Conservation (phyloP, 2,797 vertebrate species). For the Nannoperca obscura region DNA sequence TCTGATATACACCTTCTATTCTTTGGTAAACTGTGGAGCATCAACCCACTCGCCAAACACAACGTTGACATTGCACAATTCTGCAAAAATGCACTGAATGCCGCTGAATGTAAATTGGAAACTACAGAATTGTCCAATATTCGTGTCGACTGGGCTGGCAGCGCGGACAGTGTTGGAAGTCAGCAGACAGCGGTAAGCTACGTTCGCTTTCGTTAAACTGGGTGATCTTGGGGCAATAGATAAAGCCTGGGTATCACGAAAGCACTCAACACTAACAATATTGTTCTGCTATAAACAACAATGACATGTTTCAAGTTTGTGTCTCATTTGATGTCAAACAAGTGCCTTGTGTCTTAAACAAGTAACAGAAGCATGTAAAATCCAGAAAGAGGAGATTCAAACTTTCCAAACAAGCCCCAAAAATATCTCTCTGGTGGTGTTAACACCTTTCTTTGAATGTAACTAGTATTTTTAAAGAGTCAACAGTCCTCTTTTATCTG, state of each 20-base stretch:
- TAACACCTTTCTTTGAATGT: conserved; percentile 9
- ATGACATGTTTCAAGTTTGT: conserved; percentile 12
- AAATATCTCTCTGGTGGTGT: neutral
- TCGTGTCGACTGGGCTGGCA: conserved; percentile 46
- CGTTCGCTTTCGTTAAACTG: neutral
- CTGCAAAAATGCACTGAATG: neutral
- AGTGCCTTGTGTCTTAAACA: neutral
- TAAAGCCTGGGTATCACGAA: conserved; percentile 13
- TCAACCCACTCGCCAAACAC: conserved; percentile 47
- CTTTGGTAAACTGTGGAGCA: conserved; percentile 1
- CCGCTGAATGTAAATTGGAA: neutral
- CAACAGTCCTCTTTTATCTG: conserved; percentile 4
- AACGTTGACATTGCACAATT: conserved; percentile 35
- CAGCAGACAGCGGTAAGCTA: neutral
- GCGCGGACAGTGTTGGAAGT: conserved; percentile 2
- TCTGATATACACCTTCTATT: neutral
- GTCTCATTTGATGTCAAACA: conserved; percentile 15
- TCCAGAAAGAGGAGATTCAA: conserved; percentile 6
- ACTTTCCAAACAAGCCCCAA: conserved; percentile 20
- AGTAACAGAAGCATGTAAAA: neutral
- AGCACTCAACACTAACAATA: neutral
- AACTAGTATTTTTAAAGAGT: conserved; percentile 1
- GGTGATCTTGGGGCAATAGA: neutral
- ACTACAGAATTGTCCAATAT: conserved; percentile 33
- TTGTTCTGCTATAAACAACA: neutral